Evolutionary conservation across 2,113 vertebrate species (phyloP).

Genomic region (Zapus hudsonius): DNA sequence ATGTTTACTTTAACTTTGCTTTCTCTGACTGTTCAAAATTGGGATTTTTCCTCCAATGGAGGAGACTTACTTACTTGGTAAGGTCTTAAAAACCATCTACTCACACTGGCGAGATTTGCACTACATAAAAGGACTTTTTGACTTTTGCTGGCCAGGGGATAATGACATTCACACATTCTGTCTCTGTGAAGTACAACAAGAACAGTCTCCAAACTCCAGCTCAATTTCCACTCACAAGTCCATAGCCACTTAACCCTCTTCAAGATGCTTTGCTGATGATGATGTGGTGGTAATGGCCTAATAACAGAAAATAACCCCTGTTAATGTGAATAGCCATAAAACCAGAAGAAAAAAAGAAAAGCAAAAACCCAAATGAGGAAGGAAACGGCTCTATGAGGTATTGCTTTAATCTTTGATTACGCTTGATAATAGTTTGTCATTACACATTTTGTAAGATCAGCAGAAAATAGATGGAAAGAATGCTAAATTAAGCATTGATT

Average conservation of each 20-base stretch:
- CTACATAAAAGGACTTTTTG: not conserved
- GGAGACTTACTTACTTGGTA: not conserved
- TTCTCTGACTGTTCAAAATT: constrained; percentile 1
- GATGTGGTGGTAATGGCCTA: not conserved
- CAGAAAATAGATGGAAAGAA: constrained; percentile 32
- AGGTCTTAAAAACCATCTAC: not conserved
- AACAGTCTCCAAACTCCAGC: not conserved
- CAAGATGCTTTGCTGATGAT: not conserved
- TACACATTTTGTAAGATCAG: constrained; percentile 29
- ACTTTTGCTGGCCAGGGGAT: not conserved
- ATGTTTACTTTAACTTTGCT: not conserved
- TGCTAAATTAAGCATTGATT: constrained; percentile 36
- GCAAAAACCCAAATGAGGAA: not conserved
- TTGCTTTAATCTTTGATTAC: constrained; percentile 14
- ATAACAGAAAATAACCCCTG: not conserved
- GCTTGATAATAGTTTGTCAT: constrained; percentile 23
- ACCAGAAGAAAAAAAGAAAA: not conserved
- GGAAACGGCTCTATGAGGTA: not conserved
- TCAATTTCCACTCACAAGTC: not conserved
- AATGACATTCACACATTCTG: not conserved
- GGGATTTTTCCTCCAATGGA: not conserved
- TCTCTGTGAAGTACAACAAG: not conserved
- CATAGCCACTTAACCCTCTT: not conserved
- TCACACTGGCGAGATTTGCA: not conserved
- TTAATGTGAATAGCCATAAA: constrained; percentile 9